phyloP scores from a whole-genome alignment of 1,140 invertebrate species.

The Mercenaria mercenaria region DNA sequence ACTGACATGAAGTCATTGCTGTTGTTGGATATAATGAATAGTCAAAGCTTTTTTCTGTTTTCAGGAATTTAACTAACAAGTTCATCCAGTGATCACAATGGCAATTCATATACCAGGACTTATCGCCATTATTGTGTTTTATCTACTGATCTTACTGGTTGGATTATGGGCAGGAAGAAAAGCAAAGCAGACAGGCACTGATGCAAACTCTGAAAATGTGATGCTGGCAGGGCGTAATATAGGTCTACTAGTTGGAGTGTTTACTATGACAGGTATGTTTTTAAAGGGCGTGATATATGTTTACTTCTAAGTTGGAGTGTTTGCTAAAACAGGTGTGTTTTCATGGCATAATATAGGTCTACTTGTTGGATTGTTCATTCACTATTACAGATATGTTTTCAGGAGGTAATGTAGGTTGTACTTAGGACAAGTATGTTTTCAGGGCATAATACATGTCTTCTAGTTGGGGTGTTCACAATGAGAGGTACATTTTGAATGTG shows the following conservation, averaged over 20 bases:
- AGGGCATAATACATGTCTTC: no score
- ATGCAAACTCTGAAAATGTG: constrained; percentile 93
- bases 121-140: constrained; percentile 97
- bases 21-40: no score
- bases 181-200: constrained; percentile 85
- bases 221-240: constrained; percentile 98
- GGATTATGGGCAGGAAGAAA: constrained; percentile 98
- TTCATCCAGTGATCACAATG: constrained; percentile 61
- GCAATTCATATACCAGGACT: constrained; percentile 88
- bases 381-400: no score
- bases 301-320: no score
- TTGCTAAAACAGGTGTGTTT: no score
- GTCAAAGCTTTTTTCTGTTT: constrained; percentile 31
- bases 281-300: background rate
- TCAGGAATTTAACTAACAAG: background rate
- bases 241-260: constrained; percentile 97
- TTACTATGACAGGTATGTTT: constrained; percentile 98
- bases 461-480: no score
- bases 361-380: no score
- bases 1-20: no score
- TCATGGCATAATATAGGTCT: no score
- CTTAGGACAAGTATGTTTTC: no score
- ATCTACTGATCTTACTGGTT: constrained; percentile 95
- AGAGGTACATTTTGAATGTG: no score
- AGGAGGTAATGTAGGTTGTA: no score